Evolutionary conservation across 2,797 vertebrate genomes (phyloP).

Genomic region (Cossypha dichroa): DNA sequence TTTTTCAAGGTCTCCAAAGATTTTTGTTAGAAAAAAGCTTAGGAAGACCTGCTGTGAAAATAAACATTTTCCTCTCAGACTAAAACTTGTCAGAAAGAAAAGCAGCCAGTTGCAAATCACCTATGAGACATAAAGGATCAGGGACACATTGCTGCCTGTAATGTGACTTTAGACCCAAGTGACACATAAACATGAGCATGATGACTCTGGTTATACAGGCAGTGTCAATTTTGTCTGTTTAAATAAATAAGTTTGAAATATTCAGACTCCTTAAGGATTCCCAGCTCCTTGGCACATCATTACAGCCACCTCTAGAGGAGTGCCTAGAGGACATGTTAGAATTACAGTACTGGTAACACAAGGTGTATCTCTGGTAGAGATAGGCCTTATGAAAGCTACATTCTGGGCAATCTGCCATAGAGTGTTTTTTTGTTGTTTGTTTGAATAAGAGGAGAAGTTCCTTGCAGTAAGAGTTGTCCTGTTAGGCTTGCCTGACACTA

Average conservation of each 20-base stretch:
- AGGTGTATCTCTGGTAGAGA: background rate
- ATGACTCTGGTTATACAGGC: background rate
- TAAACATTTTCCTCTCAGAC: background rate
- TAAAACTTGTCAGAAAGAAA: background rate
- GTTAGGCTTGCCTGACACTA: background rate
- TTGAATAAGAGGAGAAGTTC: background rate
- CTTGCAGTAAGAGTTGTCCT: background rate
- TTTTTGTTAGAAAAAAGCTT: background rate
- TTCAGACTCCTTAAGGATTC: background rate
- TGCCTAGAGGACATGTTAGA: background rate
- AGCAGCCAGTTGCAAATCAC: background rate
- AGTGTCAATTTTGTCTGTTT: background rate
- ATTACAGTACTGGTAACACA: background rate
- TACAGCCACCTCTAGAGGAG: background rate
- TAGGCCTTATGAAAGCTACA: background rate
- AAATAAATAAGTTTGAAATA: background rate
- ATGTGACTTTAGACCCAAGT: background rate
- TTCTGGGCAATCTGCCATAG: background rate
- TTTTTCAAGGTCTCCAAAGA: background rate
- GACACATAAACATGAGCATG: background rate
- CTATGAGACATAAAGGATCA: background rate
- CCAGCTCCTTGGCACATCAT: background rate
- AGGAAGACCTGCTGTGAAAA: background rate
- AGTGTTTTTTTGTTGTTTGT: rapidly evolving
- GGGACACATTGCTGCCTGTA: background rate